Conservation (phyloP, 2,888 invertebrate genomes). For the Ariolimax columbianus region DNA sequence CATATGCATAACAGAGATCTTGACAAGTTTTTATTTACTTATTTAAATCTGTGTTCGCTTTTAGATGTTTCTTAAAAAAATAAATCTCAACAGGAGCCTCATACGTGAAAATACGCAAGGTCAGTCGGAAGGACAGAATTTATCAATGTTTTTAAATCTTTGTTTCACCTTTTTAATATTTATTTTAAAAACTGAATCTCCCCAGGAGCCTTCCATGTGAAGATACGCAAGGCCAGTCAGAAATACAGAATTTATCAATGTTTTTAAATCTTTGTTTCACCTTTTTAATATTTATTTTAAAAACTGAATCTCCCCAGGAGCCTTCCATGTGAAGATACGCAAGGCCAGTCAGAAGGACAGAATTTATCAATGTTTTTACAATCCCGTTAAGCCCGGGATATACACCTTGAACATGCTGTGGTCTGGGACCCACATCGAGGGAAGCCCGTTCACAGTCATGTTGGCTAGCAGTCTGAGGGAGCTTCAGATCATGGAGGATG, state of each 20-base stretch:
- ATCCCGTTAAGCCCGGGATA: conserved; percentile 67
- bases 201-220: conserved; percentile 70
- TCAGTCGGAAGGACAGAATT: conserved; percentile 67
- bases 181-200: no score
- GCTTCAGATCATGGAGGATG: conserved; percentile 51
- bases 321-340: conserved; percentile 70
- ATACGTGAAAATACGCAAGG: conserved; percentile 67
- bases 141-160: no score
- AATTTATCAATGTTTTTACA: conserved; percentile 69
- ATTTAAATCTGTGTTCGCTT: no score
- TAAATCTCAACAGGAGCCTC: conserved; percentile 67
- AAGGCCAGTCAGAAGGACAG: conserved; percentile 68
- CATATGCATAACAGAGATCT: no score
- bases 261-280: conserved; percentile 66
- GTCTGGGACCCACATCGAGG: conserved; percentile 66
- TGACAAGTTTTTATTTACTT: no score
- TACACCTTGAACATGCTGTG: conserved; percentile 69
- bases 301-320: conserved; percentile 63
- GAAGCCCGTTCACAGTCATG: conserved; percentile 66
- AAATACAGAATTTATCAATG: conserved; percentile 70
- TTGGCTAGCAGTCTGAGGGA: conserved; percentile 61
- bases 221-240: conserved; percentile 67
- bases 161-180: no score
- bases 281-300: no score
- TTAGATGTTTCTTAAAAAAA: no score